phyloP scores from a whole-genome alignment of 1,140 invertebrate genomes.

The Drosophila carrolli region DNA sequence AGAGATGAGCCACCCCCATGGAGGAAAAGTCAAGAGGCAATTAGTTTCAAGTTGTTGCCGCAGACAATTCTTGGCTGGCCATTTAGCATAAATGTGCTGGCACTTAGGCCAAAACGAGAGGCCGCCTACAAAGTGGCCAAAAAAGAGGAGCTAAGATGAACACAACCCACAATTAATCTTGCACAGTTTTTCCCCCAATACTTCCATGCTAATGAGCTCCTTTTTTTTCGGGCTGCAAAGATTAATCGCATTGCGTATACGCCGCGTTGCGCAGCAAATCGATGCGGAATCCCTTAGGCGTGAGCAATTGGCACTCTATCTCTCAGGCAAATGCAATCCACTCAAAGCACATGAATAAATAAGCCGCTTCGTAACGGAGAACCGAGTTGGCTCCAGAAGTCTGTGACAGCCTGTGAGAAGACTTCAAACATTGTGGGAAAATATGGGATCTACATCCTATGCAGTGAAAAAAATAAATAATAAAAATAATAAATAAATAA shows the following conservation, averaged over 20 bases:
- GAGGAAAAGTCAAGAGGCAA: conserved; percentile 50
- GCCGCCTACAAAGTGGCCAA: conserved; percentile 27
- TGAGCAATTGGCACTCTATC: conserved; percentile 72
- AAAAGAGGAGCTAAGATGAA: conserved; percentile 21
- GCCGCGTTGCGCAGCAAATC: conserved; percentile 48
- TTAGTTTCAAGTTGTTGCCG: conserved; percentile 63
- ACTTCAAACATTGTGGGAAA: conserved; percentile 1
- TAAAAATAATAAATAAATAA: no score
- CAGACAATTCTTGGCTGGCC: conserved; percentile 47
- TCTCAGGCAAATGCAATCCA: conserved; percentile 39
- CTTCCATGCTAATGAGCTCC: conserved; percentile 36
- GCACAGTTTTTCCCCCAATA: conserved; percentile 15
- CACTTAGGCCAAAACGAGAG: conserved; percentile 39
- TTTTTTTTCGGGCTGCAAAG: conserved; percentile 25
- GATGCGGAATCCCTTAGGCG: conserved; percentile 41
- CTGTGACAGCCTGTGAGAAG: conserved; percentile 50
- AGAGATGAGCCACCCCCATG: conserved; percentile 13
- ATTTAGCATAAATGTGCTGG: conserved; percentile 67
- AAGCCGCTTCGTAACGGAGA: conserved; percentile 27
- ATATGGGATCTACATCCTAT: not conserved
- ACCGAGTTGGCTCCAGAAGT: conserved; percentile 61
- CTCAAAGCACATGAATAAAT: conserved; percentile 45
- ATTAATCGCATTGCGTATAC: conserved; percentile 71
- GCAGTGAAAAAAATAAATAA: not conserved
- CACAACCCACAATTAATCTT: conserved; percentile 53